Evolutionary conservation across 2,797 vertebrate genomes (phyloP).

Genomic region (Lepidocolaptes lacrymiger): DNA sequence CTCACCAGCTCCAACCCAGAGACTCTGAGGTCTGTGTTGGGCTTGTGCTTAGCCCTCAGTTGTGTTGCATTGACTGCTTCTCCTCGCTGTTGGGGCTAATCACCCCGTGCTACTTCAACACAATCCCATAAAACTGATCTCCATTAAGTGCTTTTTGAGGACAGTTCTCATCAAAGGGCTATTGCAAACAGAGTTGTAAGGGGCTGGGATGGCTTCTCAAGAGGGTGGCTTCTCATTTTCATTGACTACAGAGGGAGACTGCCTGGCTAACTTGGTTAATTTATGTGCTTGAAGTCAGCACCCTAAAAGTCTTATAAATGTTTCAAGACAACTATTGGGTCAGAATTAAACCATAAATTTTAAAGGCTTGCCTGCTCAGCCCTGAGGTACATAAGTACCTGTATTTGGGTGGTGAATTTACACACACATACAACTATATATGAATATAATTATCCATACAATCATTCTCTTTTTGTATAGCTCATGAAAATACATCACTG

Average conservation of each 20-base stretch:
- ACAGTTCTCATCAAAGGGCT: background rate
- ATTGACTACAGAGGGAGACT: background rate
- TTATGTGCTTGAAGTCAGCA: background rate
- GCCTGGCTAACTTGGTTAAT: background rate
- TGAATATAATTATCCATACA: background rate
- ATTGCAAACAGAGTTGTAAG: background rate
- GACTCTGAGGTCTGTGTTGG: fast-evolving
- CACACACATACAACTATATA: background rate
- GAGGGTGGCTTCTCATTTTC: background rate
- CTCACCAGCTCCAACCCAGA: background rate
- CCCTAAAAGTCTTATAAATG: background rate
- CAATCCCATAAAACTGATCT: background rate
- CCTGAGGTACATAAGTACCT: background rate
- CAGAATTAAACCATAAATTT: background rate
- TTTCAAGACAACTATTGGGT: background rate
- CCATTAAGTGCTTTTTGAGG: background rate
- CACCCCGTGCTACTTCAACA: background rate
- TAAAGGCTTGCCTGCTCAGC: background rate
- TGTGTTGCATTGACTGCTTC: background rate
- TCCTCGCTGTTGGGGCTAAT: background rate
- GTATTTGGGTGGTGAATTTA: background rate
- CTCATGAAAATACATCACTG: background rate
- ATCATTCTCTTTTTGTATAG: background rate
- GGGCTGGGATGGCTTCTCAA: background rate
- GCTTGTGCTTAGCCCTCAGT: background rate